Evolutionary conservation across 2,888 invertebrate species (phyloP), one percentile per base, ranked within the genome.

Genomic region (Teleogryllus oceanicus): DNA sequence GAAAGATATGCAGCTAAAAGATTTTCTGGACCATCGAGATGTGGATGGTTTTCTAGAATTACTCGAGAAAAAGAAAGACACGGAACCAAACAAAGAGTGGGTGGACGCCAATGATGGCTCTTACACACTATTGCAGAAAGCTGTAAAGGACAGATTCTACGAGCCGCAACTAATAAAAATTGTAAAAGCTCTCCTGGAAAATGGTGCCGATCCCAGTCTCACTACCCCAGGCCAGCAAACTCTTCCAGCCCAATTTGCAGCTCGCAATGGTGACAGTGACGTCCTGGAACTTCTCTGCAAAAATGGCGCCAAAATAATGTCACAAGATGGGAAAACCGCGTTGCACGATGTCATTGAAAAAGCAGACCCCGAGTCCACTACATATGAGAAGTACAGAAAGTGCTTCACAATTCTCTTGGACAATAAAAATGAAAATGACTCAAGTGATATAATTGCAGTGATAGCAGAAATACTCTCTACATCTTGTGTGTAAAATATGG

Each of bases 401-500:
- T 77, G 21, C 16, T 24, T 49, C 77, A 18, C n/a, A 11, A n/a
- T 77, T 18, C 18, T 77, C 16, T 13, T n/a, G 1, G 24, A 76
- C 8, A 24, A 21, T 10, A 16, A 18, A 11, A 74, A 74, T n/a
- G 82, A 85, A 88, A 49, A 86, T 88, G n/a, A 88, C 87, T 37
- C 20, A 21, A 51, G 81, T 18, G 82, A 82, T 49, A 79, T 81
- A 80, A 82, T 77, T 83, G 21, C 82, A 82, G 84, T n/a, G 78
- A 84, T 83, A 82, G 84, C 10, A 86, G 88, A 49, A 90, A 90
- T 80, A 89, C 89, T 13, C 87, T 91, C 10, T 92, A 5, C 91
- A 90, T 84, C 94, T 93, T 84, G 94, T 94, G 1, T n/a, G 92
- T 92, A 0, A 90, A 92, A 84, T 92, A 92, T 83, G 92, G 92